Percentiles rank a stretch among this genome's conserved stretches.
Evolutionary conservation across 2,888 invertebrate species (phyloP).

Genomic region (Ormyrus labotus): DNA sequence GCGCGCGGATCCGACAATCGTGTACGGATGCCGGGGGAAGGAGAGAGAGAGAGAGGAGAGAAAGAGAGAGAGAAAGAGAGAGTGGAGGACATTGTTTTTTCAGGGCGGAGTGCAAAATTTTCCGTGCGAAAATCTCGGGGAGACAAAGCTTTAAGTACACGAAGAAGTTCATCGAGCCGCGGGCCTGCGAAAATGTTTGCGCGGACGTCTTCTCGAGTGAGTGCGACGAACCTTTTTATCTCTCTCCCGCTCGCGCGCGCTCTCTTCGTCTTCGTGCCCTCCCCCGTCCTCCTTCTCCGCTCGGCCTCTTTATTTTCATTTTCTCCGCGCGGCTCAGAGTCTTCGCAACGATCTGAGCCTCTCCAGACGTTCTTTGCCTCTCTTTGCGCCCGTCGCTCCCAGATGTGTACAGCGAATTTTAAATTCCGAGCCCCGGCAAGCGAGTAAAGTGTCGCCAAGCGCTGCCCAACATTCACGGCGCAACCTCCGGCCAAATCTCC

Average conservation of each 20-base stretch:
- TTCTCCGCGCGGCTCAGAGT: neutral
- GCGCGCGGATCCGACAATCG: neutral
- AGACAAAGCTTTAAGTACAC: constrained; percentile 15
- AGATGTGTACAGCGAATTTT: constrained; percentile 13
- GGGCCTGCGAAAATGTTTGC: constrained; percentile 35
- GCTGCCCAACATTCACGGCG: neutral
- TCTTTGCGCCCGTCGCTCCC: neutral
- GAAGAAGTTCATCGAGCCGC: constrained; percentile 38
- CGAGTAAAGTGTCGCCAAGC: neutral
- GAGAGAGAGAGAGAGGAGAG: no score
- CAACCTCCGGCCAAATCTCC: neutral
- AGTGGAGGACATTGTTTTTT: neutral
- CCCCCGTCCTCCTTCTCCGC: no score
- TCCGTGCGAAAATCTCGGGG: constrained; percentile 10
- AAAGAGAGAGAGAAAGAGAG: no score
- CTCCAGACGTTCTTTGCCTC: neutral
- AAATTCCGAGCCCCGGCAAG: constrained; percentile 17
- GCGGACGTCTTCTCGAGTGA: constrained; percentile 20
- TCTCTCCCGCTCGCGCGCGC: neutral
- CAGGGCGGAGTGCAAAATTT: no score
- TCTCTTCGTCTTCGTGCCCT: constrained; percentile 1
- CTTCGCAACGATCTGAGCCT: neutral
- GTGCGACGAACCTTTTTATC: constrained; percentile 30
- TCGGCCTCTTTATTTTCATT: neutral
- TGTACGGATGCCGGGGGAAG: neutral